Base-by-base conservation (phyloP, 2,797 vertebrate species). In the Anguilla megastoma region DNA sequence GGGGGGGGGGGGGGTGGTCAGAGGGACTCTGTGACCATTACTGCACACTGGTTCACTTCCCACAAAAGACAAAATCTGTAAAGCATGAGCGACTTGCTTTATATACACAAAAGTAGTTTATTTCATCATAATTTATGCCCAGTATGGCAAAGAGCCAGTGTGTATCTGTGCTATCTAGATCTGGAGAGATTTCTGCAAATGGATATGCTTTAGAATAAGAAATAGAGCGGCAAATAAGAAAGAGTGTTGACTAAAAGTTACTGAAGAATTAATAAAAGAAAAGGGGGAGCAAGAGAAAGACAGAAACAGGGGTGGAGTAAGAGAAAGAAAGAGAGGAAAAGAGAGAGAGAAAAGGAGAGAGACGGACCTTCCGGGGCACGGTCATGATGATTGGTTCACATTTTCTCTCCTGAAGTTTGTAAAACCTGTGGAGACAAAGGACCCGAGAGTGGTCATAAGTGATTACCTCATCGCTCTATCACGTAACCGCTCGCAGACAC, bases 341-440 rank as follows among this genome's bases (percentile, higher is more conserved):
- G 80, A 8, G 18, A 18, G 9, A 36, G 48, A 71, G 18, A 71
- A 10, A 83, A 56, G 45, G 14, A 63, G 0, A 60, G 66, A 50
- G 63, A 88, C 91, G 48, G 92, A 98, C 98, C 96, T 98, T 98
- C 74, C 98, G 96, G 16, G 98, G 98, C 88, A 98, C 98, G 0
- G 97, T 98, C 97, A 98, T 98, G 88, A 97, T 97, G 87, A 98
- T 97, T 33, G 98, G 97, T 87, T 98, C 98, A 93, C 98, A 98
- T 88, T 96, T 97, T 90, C 97, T 96, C 94, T 98, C 98, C 0
- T 98, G 98, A 88, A 98, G 94, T 93, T 98, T 98, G 95, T 98
- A 98, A 96, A 98, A 98, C 92, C 98, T 98, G 88, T 16, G 90
- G 90, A 80, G 50, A 90, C n/a, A 58, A 89, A 21, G 69, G 10